Percentiles rank a stretch among this genome's conserved stretches.
phyloP scores from a whole-genome alignment of 2,113 vertebrate species.

The Cacatua alba region DNA sequence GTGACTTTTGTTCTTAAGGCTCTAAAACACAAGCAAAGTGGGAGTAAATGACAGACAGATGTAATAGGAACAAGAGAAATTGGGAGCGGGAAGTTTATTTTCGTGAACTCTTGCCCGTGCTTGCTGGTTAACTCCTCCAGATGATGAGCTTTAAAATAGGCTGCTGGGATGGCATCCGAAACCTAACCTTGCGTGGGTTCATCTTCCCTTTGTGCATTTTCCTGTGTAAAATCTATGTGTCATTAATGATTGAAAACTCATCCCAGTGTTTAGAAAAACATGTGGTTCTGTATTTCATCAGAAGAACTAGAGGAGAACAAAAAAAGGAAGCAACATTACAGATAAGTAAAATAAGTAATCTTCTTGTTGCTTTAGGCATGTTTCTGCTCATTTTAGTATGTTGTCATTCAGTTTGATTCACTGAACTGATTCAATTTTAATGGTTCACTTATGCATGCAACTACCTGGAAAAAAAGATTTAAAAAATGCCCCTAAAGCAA shows the following conservation, averaged over 20 bases:
- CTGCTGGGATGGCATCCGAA: not conserved
- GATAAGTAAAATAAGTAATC: conserved; percentile 62
- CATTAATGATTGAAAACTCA: not conserved
- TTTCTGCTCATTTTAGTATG: conserved; percentile 64
- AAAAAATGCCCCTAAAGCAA: conserved; percentile 72
- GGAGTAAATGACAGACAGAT: not conserved
- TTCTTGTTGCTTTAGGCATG: conserved; percentile 31
- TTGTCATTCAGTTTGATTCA: conserved; percentile 69
- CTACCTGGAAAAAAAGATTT: conserved; percentile 68
- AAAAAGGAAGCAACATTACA: not conserved
- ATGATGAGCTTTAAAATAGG: not conserved
- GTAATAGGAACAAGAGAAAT: not conserved
- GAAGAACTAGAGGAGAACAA: not conserved
- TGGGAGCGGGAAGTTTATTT: not conserved
- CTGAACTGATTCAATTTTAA: conserved; percentile 72
- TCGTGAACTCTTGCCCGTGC: not conserved
- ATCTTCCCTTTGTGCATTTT: not conserved
- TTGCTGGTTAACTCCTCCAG: not conserved
- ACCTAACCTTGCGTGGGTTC: not conserved
- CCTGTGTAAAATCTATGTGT: not conserved
- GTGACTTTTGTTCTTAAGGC: not conserved
- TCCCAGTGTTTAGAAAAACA: not conserved
- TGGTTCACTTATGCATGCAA: conserved; percentile 73
- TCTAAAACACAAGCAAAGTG: not conserved
- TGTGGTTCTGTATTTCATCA: not conserved